These are phyloP conservation scores for Lasioglossum pauxillum DNA, from an alignment of 2,888 invertebrate species.

Conservation along the genomic window DNA sequence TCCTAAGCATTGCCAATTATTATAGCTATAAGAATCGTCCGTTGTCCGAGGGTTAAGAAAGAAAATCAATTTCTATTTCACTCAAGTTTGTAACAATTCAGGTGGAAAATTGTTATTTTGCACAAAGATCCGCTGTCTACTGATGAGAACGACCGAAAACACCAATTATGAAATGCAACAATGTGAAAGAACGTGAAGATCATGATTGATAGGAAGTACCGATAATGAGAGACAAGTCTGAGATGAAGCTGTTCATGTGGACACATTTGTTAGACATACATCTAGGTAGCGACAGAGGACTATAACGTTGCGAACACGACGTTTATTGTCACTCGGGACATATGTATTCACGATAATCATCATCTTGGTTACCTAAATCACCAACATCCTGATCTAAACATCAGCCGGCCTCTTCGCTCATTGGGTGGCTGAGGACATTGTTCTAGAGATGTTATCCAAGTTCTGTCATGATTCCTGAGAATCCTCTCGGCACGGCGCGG, in stretches of 20 bases:
- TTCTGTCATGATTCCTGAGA: constrained; percentile 27
- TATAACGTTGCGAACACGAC: constrained; percentile 40
- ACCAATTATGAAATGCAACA: background rate
- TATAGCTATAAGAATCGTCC: no score
- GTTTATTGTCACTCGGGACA: constrained; percentile 39
- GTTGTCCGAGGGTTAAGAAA: no score
- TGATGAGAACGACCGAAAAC: no score
- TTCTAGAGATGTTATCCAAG: constrained; percentile 52
- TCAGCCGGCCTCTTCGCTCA: constrained; percentile 19
- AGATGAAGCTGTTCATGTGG: background rate
- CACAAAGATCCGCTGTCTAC: no score
- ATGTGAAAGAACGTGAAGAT: background rate
- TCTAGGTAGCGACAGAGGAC: constrained; percentile 9
- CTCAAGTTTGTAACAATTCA: no score
- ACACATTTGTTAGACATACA: constrained; percentile 10
- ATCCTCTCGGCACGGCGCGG: constrained; percentile 13
- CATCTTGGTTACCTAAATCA: constrained; percentile 39
- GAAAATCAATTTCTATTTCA: no score
- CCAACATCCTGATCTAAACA: constrained; percentile 12
- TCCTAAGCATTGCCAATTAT: no score
- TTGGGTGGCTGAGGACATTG: constrained; percentile 17
- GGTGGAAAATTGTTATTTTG: no score
- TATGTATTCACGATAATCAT: constrained; percentile 38
- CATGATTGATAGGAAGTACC: background rate
- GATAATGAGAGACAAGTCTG: background rate